These are phyloP conservation scores for Pogonocichla stellata DNA, from an alignment of 2,113 vertebrate genomes.

Conservation along the genomic window DNA sequence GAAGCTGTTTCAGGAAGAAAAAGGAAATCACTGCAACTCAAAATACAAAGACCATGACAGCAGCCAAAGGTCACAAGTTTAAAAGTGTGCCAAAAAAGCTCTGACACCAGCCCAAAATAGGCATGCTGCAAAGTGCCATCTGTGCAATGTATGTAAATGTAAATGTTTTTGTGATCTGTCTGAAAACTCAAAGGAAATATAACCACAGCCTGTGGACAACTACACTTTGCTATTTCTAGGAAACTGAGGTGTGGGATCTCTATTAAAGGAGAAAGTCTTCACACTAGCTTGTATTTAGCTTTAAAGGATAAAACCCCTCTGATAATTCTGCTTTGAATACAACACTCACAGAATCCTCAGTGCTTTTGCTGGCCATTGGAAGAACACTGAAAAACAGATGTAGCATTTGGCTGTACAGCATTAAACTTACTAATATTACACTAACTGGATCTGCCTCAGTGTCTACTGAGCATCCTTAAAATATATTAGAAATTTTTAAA, in stretches of 20 bases:
- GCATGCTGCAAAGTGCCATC: background rate
- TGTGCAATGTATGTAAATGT: background rate
- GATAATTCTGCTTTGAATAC: background rate
- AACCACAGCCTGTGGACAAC: background rate
- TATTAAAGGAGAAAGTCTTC: background rate
- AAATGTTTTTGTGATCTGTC: background rate
- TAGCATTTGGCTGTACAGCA: background rate
- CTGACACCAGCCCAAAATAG: background rate
- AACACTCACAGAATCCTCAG: background rate
- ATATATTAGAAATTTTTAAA: background rate
- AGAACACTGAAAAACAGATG: background rate
- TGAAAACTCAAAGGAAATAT: background rate
- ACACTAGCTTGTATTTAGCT: background rate
- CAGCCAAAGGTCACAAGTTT: conserved; percentile 42
- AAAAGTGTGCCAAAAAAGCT: background rate
- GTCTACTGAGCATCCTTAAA: background rate
- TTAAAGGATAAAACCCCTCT: background rate
- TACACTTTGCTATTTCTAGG: background rate
- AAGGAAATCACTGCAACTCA: background rate
- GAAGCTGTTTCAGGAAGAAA: background rate
- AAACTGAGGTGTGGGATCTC: background rate
- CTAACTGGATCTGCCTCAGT: conserved; percentile 12
- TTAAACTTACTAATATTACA: conserved; percentile 55
- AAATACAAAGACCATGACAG: background rate
- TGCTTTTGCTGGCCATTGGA: background rate